Percentiles rank a stretch among this genome's conserved stretches.
Evolutionary conservation across 2,888 invertebrate genomes (phyloP).

Genomic region (Vanessa cardui): DNA sequence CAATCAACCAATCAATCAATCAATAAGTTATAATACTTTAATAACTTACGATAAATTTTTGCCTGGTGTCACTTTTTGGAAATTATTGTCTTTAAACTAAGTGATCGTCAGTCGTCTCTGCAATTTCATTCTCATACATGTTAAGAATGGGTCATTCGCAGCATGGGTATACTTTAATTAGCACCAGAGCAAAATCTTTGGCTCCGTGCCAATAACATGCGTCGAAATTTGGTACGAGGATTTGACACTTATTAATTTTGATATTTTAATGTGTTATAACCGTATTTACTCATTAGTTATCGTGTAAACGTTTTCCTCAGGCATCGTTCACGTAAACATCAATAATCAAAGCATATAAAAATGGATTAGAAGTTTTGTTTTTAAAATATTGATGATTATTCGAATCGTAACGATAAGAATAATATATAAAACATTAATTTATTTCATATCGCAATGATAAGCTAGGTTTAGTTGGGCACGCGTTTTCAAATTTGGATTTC

Average conservation of each 20-base stretch:
- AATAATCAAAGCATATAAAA: too few relatives aligned
- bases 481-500: constrained; percentile 55
- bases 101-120: neutral
- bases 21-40: too few relatives aligned
- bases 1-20: too few relatives aligned
- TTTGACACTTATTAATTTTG: constrained; percentile 39
- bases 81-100: neutral
- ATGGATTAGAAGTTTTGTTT: neutral
- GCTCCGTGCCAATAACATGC: constrained; percentile 51
- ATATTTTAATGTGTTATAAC: constrained; percentile 9
- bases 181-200: constrained; percentile 50
- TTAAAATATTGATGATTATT: neutral
- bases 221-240: constrained; percentile 48
- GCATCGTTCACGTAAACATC: too few relatives aligned
- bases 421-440: neutral
- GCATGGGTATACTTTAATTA: constrained; percentile 59
- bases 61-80: too few relatives aligned
- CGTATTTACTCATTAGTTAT: neutral
- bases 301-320: neutral
- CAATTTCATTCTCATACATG: constrained; percentile 20
- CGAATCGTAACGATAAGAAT: neutral
- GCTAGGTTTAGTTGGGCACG: constrained; percentile 47
- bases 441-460: constrained; percentile 4
- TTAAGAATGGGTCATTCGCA: constrained; percentile 47
- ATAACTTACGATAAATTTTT: too few relatives aligned